Percentiles rank a stretch among this genome's conserved stretches.
Conservation (phyloP, 37 sponge, comb jelly and placozoan genomes). For the Petrosia ficiformis region DNA sequence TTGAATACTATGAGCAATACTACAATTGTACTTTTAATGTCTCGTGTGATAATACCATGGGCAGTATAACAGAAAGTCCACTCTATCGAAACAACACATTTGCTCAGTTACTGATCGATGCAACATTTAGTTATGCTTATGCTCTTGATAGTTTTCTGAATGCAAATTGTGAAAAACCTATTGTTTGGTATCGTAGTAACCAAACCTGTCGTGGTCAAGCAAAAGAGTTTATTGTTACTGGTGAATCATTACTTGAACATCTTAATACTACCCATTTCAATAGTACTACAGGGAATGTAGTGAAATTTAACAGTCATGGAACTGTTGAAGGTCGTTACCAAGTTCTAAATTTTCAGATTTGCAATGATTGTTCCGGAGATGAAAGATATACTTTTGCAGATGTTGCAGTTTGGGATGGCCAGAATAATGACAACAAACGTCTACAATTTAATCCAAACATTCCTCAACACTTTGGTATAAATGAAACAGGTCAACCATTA, state of each 20-base stretch:
- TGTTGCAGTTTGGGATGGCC: too few species aligned
- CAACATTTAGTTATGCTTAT: conserved; percentile 57
- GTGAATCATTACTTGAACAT: conserved; percentile 5
- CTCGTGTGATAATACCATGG: background rate
- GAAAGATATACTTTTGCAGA: too few species aligned
- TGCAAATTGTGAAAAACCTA: conserved; percentile 44
- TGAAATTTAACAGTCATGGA: conserved; percentile 45
- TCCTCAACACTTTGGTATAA: too few species aligned
- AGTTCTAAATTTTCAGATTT: conserved; percentile 37
- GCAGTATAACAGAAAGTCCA: too few species aligned
- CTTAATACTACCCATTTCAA: conserved; percentile 47
- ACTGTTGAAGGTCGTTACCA: conserved; percentile 21
- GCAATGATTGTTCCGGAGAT: too few species aligned
- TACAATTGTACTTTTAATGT: background rate
- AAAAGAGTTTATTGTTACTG: conserved; percentile 19
- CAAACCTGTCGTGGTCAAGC: conserved; percentile 34
- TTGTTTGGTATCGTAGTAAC: conserved; percentile 13
- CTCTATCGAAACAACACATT: conserved; percentile 29
- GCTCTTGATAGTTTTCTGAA: conserved; percentile 53
- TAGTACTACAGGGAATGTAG: conserved; percentile 4
- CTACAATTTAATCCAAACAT: too few species aligned
- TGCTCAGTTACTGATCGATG: conserved; percentile 60
- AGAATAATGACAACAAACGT: too few species aligned
- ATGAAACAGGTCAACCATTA: background rate
- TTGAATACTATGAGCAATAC: conserved; percentile 35